Base-by-base conservation (phyloP, 2,113 vertebrate species). In the Cryptoleucopteryx plumbea region DNA sequence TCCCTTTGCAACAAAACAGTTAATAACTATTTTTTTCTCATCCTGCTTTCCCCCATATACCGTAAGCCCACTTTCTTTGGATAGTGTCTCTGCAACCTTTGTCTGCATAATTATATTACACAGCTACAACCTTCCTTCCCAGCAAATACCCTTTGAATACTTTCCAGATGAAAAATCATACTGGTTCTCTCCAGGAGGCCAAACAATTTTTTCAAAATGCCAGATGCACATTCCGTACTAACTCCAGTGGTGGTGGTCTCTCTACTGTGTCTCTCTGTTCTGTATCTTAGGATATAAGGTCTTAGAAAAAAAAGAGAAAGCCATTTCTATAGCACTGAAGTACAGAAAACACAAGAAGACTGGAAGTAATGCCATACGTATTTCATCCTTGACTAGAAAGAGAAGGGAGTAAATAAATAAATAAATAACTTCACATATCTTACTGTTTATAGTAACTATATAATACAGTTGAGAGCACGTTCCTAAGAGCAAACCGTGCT, bases 161-260 rank as follows among this genome's bases (percentile, higher is more conserved):
- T 91, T 96, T 95, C 95, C 91, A 94, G 94, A 94, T 91, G 92
- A 94, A 94, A 96, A 94, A 56, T 63, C 85, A 73, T 52, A 66
- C 81, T 80, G 62, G 40, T 67, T 75, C 73, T 73, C 53, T 95
- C 81, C 45, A 82, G 66, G 58, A 94, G 74, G 78, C 78, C 82
- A 81, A 95, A 63, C 34, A 73, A 61, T 0, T 0, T 67, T 93
- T 95, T 83, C 7, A 2, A 80, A 93, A 94, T 90, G 84, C 81
- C 81, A 93, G 78, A 85, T 61, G 62, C 71, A 86, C 47, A 26
- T 91, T 88, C 79, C 93, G 55, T 47, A 32, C 66, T 77, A 81
- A 42, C 38, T 88, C 42, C 72, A 90, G 25, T 20, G 27, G 53
- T 63, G 70, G 62, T 88, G 61, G 61, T 82, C 71, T 53, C 23